Conservation (phyloP, 2,797 vertebrate genomes). For the Hemibagrus guttatus region DNA sequence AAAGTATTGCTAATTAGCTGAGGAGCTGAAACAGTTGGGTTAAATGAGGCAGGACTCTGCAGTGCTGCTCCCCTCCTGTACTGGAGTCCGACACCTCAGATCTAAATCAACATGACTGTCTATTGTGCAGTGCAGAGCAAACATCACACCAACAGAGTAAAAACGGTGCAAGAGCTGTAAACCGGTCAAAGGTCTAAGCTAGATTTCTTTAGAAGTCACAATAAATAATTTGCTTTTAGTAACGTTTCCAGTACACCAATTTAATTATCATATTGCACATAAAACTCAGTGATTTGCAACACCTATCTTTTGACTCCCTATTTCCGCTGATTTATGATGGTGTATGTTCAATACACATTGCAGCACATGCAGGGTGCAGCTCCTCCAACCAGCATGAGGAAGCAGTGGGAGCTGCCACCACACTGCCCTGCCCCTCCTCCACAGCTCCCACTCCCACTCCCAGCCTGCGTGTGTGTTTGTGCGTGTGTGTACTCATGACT, state of each 20-base stretch:
- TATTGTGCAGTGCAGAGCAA: constrained; percentile 8
- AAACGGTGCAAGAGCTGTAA: neutral
- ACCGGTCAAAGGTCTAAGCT: neutral
- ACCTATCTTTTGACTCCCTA: constrained; percentile 44
- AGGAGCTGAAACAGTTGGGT: neutral
- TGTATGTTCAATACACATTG: constrained; percentile 19
- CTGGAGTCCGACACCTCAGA: constrained; percentile 8
- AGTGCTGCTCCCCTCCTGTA: neutral
- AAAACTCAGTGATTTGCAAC: constrained; percentile 43
- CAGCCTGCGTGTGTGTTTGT: constrained; percentile 45
- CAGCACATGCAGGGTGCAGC: constrained; percentile 40
- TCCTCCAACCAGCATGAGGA: constrained; percentile 40
- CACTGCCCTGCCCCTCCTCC: constrained; percentile 54
- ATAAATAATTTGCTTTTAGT: constrained; percentile 15
- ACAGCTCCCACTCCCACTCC: constrained; percentile 35
- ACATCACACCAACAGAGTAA: neutral
- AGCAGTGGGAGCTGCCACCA: constrained; percentile 49
- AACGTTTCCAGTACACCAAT: constrained; percentile 22
- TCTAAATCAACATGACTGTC: constrained; percentile 29
- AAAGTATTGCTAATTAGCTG: constrained; percentile 18
- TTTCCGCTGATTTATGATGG: constrained; percentile 44
- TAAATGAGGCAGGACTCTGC: constrained; percentile 5
- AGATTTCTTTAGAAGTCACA: neutral
- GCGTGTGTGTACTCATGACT: constrained; percentile 33
- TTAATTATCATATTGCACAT: constrained; percentile 38